Evolutionary conservation across 2,797 vertebrate genomes (phyloP).

Genomic region (Denticeps clupeoides): DNA sequence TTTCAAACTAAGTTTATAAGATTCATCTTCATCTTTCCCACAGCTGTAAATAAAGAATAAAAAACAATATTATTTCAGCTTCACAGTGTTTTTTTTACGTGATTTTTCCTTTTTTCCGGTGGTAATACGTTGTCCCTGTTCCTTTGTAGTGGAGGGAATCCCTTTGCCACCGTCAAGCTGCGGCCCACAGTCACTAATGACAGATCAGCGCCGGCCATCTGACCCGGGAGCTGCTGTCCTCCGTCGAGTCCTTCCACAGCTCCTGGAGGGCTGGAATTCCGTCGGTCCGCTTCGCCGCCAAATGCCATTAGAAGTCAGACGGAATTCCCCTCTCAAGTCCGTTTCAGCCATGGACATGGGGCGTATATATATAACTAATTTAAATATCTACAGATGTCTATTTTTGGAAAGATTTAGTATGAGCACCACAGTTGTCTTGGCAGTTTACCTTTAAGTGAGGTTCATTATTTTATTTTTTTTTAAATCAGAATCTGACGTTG

Average conservation of each 20-base stretch:
- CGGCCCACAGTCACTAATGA: constrained; percentile 91
- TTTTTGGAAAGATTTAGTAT: not conserved
- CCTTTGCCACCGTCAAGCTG: constrained; percentile 85
- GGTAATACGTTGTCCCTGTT: not conserved
- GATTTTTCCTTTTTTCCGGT: too few species aligned
- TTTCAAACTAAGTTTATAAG: too few species aligned
- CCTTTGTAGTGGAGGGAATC: constrained; percentile 77
- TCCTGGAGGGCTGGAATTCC: too few species aligned
- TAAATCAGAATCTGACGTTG: not conserved
- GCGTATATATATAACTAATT: constrained; percentile 12
- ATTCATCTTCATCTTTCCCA: too few species aligned
- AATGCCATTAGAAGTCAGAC: too few species aligned
- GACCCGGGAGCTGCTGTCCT: constrained; percentile 18
- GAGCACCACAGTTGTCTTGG: not conserved
- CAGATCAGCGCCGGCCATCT: constrained; percentile 78
- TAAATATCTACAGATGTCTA: constrained; percentile 4
- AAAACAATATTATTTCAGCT: too few species aligned
- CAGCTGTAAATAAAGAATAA: too few species aligned
- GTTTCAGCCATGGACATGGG: too few species aligned
- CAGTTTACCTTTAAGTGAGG: not conserved
- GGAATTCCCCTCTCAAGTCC: too few species aligned
- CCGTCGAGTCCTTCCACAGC: not conserved
- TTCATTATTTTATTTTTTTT: constrained; percentile 3
- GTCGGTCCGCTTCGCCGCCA: too few species aligned
- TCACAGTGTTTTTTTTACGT: not conserved